These are phyloP conservation scores for Stramonita haemastoma DNA, from an alignment of 2,888 invertebrate genomes.

Conservation along the genomic window DNA sequence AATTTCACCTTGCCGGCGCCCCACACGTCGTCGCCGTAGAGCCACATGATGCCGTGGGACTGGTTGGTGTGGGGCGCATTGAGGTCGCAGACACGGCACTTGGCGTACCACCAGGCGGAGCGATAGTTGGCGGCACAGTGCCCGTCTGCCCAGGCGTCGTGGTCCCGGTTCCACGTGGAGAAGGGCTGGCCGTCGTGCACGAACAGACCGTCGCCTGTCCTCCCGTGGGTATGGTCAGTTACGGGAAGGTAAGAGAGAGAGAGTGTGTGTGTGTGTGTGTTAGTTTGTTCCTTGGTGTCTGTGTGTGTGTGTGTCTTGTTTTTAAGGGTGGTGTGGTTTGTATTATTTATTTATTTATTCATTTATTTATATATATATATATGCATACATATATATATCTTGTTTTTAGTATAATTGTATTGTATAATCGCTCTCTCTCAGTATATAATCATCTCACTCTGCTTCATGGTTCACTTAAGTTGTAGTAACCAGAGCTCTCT, in stretches of 20 bases:
- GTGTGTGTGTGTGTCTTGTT: neutral
- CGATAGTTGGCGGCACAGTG: slow-evolving; percentile 29
- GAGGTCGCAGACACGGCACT: slow-evolving; percentile 14
- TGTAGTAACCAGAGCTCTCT: no score
- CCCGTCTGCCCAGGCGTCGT: neutral
- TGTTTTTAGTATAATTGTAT: no score
- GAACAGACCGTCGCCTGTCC: slow-evolving; percentile 4
- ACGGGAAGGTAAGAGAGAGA: no score
- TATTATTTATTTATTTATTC: no score
- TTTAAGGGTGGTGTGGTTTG: no score
- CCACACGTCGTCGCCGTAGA: slow-evolving; percentile 17
- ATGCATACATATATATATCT: no score
- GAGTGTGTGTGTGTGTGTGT: neutral
- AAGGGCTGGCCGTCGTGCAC: slow-evolving; percentile 25
- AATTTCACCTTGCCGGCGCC: neutral
- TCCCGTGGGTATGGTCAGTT: no score
- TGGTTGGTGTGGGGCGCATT: neutral
- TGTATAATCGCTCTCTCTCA: no score
- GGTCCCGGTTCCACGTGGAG: slow-evolving; percentile 19
- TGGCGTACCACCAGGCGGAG: slow-evolving; percentile 31
- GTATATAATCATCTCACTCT: no score
- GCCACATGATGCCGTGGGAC: slow-evolving; percentile 23
- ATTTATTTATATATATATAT: no score
- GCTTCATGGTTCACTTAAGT: no score
- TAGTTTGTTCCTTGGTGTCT: neutral